These are phyloP conservation scores for Amphiprion ocellaris DNA, from an alignment of 2,113 vertebrate genomes.

Conservation along the genomic window DNA sequence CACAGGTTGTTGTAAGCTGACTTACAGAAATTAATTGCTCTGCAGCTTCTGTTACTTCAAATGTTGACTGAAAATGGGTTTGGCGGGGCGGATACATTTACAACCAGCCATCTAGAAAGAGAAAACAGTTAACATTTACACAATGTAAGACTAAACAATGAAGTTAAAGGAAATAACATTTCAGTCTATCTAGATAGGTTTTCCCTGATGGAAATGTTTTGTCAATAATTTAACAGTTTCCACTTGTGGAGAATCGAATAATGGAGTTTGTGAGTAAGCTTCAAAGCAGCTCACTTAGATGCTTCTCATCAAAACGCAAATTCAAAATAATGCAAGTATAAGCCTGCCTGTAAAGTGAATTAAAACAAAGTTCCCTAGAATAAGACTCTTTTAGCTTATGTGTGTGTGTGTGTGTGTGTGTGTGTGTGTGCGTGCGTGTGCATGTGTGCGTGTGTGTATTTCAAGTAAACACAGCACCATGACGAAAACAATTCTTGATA, in stretches of 20 bases:
- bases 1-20: not conserved
- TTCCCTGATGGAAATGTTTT: not conserved
- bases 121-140: not conserved
- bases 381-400: not conserved
- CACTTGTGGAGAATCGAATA: slow-evolving; percentile 1
- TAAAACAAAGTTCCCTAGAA: slow-evolving; percentile 13
- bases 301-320: slow-evolving; percentile 30
- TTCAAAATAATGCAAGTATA: not conserved
- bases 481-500: no score
- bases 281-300: not conserved
- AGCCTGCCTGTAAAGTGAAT: slow-evolving; percentile 27
- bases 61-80: no score
- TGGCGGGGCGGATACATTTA: no score
- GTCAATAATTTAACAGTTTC: not conserved
- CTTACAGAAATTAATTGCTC: not conserved
- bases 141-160: not conserved
- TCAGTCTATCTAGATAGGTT: not conserved
- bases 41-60: no score
- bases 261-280: slow-evolving; percentile 11
- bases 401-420: not conserved
- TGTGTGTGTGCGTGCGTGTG: not conserved
- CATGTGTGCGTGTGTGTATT: not conserved
- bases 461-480: no score
- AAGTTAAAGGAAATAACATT: not conserved
- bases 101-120: no score